Conservation (phyloP, 2,888 invertebrate genomes). For the Lobophora halterata region DNA sequence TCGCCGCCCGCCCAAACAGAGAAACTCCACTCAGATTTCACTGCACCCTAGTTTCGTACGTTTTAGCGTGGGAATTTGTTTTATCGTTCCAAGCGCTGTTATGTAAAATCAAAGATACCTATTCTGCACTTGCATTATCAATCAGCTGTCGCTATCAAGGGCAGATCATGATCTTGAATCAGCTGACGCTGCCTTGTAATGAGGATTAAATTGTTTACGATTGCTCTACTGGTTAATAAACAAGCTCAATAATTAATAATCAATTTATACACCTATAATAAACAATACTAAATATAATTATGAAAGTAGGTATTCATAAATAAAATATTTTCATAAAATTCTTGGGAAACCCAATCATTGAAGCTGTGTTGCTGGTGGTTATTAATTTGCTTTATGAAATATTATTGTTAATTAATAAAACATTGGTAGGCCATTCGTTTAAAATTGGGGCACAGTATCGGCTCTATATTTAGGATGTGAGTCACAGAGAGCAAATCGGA, state of each 20-base stretch:
- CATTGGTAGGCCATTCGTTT: slow-evolving; percentile 32
- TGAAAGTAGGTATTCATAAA: not conserved
- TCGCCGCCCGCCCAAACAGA: slow-evolving; percentile 78
- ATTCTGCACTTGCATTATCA: slow-evolving; percentile 35
- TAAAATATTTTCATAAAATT: not conserved
- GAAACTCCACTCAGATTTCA: slow-evolving; percentile 78
- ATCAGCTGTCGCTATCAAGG: slow-evolving; percentile 65
- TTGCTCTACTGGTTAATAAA: slow-evolving; percentile 9
- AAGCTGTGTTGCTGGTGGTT: no score
- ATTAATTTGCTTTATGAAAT: no score
- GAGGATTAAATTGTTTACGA: slow-evolving; percentile 2
- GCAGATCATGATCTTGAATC: slow-evolving; percentile 51
- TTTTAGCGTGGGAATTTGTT: slow-evolving; percentile 43
- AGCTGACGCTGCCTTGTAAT: slow-evolving; percentile 35
- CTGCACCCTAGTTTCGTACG: slow-evolving; percentile 49
- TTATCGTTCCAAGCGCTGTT: slow-evolving; percentile 16
- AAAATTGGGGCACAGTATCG: slow-evolving; percentile 63
- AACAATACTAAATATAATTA: not conserved
- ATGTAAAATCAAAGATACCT: slow-evolving; percentile 31
- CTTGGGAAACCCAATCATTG: no score
- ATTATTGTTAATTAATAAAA: slow-evolving; percentile 4
- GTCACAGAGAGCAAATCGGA: slow-evolving; percentile 66
- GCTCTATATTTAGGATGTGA: slow-evolving; percentile 68
- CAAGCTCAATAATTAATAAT: slow-evolving; percentile 1
- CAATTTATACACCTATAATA: not conserved